Evolutionary conservation across 2,113 vertebrate genomes (phyloP).

Genomic region (Haplochromis vanheusdeni): DNA sequence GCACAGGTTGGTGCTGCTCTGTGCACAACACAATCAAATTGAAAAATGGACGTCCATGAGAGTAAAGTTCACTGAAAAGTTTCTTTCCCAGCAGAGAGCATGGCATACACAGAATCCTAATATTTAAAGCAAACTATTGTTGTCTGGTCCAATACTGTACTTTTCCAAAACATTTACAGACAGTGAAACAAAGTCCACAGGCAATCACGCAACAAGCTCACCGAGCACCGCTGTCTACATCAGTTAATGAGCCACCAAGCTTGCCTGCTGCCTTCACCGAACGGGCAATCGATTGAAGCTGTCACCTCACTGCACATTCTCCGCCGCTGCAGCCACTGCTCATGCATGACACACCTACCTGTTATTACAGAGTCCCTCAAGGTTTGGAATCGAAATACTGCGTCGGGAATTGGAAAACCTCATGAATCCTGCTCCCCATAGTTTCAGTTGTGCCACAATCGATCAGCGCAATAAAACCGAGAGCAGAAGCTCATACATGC

Average conservation of each 20-base stretch:
- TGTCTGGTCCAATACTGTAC: neutral
- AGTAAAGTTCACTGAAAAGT: neutral
- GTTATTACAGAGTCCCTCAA: neutral
- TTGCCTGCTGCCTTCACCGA: neutral
- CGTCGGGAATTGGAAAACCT: neutral
- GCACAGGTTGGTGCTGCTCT: neutral
- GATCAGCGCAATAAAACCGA: neutral
- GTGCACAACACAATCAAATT: neutral
- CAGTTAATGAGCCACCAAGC: neutral
- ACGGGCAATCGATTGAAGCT: neutral
- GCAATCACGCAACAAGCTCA: neutral
- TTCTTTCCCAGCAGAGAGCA: neutral
- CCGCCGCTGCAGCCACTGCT: neutral
- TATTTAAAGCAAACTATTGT: neutral
- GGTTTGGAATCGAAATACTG: neutral
- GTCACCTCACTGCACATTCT: neutral
- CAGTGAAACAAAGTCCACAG: neutral
- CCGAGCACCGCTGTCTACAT: neutral
- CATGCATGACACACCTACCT: slow-evolving; percentile 6
- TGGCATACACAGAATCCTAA: neutral
- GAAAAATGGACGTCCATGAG: neutral
- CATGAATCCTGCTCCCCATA: neutral
- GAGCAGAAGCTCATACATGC: neutral
- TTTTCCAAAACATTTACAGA: neutral
- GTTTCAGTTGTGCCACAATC: neutral